Evolutionary conservation across 2,113 vertebrate species (phyloP).

Genomic region (Procavia capensis): DNA sequence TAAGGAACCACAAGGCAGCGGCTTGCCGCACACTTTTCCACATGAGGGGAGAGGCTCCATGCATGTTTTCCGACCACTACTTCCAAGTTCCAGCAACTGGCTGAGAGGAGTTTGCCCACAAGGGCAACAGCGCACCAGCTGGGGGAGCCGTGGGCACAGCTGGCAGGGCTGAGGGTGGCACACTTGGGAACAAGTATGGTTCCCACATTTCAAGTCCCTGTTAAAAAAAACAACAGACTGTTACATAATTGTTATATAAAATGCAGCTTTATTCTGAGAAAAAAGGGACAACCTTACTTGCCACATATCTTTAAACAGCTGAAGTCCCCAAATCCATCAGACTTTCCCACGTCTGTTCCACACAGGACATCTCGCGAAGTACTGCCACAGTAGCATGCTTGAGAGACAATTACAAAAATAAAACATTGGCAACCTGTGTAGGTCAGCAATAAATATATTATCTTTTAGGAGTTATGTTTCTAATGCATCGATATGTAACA

Average conservation of each 20-base stretch:
- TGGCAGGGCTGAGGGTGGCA: conserved; percentile 94
- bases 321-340: conserved; percentile 93
- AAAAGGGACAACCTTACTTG: conserved; percentile 90
- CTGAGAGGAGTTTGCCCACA: conserved; percentile 94
- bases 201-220: conserved; percentile 93
- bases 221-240: not conserved
- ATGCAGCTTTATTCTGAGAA: not conserved
- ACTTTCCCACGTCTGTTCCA: conserved; percentile 91
- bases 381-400: conserved; percentile 95
- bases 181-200: conserved; percentile 92
- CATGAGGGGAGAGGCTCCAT: conserved; percentile 96
- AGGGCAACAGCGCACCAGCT: conserved; percentile 92
- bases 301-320: conserved; percentile 94
- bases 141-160: conserved; percentile 92
- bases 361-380: conserved; percentile 91
- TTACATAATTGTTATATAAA: not conserved
- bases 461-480: conserved; percentile 11
- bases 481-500: not conserved
- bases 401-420: conserved; percentile 68
- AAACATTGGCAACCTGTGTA: conserved; percentile 46
- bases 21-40: conserved; percentile 96
- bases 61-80: conserved; percentile 91
- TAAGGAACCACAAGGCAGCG: conserved; percentile 93
- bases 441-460: not conserved
- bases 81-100: conserved; percentile 95